Percentiles rank a stretch among this genome's conserved stretches.
Conservation (phyloP, 2,113 vertebrate genomes). For the Geothlypis trichas region DNA sequence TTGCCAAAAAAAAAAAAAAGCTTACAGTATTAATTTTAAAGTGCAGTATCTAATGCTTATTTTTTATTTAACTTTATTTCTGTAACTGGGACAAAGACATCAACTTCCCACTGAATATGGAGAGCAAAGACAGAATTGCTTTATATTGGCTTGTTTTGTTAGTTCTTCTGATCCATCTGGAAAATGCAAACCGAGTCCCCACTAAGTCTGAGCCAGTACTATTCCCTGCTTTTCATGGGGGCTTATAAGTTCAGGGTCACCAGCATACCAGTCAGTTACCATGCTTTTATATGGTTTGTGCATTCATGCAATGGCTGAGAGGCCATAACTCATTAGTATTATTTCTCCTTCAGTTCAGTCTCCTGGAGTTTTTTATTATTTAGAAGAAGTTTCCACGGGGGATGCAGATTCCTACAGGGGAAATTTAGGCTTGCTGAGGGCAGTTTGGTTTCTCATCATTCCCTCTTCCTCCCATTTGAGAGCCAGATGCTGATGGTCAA, state of each 20-base stretch:
- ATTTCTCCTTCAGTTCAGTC: neutral
- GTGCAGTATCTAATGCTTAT: neutral
- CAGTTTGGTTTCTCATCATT: neutral
- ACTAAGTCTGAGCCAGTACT: neutral
- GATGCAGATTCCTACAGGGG: neutral
- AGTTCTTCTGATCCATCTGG: neutral
- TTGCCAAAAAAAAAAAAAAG: neutral
- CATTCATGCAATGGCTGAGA: rapidly evolving
- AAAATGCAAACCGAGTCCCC: neutral
- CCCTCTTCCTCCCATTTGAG: neutral
- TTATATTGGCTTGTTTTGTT: neutral
- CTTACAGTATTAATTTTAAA: neutral
- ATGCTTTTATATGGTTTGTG: neutral
- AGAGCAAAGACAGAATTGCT: neutral
- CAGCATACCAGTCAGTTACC: neutral
- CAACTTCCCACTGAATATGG: neutral
- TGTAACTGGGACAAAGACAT: neutral
- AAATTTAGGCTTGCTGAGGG: neutral
- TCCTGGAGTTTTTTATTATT: neutral
- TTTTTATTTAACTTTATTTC: neutral
- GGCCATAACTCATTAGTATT: rapidly evolving
- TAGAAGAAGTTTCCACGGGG: neutral
- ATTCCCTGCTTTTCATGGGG: neutral
- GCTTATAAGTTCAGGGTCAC: neutral
- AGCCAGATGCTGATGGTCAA: rapidly evolving